Base-by-base conservation (phyloP, 2,888 invertebrate species). In the Timema podura region DNA sequence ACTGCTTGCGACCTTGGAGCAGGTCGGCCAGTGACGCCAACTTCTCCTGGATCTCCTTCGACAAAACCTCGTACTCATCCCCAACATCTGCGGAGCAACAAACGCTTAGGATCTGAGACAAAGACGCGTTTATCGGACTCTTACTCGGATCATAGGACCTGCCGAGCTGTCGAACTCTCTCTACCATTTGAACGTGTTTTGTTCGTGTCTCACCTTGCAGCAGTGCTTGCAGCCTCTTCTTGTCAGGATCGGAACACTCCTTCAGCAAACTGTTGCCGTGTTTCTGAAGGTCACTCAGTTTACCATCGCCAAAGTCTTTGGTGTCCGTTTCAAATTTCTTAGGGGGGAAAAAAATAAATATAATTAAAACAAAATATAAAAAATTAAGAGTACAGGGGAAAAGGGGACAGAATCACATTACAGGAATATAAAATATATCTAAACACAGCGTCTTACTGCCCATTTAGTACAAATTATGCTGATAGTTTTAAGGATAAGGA, bases 191-290 rank as follows among this genome's bases (percentile, higher is more conserved):
- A 64, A 59, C 3, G n/a, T 51, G 13, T 51, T 51, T n/a, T n/a
- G 30, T 30, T 30, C 3, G 30, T 30, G 30, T 65, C 49, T 73
- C 73, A 77, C 78, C 77, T 73, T 77, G 75, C 5, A 78, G 69
- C 6, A 78, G 71, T 30, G 73, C 74, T 54, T 79, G 76, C 13
- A 82, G 76, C 72, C 77, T 76, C 47, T 75, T 74, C 68, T 77
- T 77, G 69, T 81, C 80, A 48, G 87, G 87, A n/a, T 88, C 89
- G 64, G 89, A 87, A 76, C 95, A 95, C 76, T 95, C 93, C 79
- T 90, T 91, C 68, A 91, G 84, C n/a, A 95, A 87, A 71, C 86
- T 86, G 66, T 89, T 87, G 0, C 90, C 91, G 77, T 91, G 89
- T 74, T 92, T 91, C 75, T 91, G 84, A 0, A 94, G 85, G 78